These are phyloP conservation scores for Cyprinodon brontotheroides DNA, from an alignment of 2,113 vertebrate genomes.

Conservation along the genomic window DNA sequence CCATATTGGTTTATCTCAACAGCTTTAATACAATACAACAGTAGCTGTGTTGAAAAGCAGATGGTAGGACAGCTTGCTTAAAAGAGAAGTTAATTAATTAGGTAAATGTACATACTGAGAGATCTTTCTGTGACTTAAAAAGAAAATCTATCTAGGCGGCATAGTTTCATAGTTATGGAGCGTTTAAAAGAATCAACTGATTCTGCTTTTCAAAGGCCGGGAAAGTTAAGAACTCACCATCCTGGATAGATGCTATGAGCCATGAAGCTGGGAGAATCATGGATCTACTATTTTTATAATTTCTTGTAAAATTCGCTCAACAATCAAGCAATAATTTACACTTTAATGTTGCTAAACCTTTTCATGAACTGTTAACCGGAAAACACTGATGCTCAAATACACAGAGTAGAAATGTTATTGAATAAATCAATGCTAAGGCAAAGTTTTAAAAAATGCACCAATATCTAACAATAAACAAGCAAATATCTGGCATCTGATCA, in stretches of 20 bases:
- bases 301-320: neutral
- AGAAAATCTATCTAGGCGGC: neutral
- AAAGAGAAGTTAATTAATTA: neutral
- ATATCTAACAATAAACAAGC: no score
- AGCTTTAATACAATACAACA: neutral
- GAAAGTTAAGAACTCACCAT: no score
- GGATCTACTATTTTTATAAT: neutral
- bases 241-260: neutral
- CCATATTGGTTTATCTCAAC: neutral
- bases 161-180: neutral
- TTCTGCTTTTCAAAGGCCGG: neutral
- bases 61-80: neutral
- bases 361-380: neutral
- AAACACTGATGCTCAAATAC: neutral
- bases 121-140: neutral
- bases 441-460: neutral
- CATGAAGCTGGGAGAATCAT: neutral
- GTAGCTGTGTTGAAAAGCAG: neutral
- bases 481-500: neutral
- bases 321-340: neutral
- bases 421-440: slow-evolving; percentile 36
- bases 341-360: neutral
- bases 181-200: neutral
- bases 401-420: neutral
- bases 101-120: neutral